Percentiles rank a stretch among this genome's conserved stretches.
These are phyloP conservation scores for Cryptocephalus primarius DNA, from an alignment of 2,888 invertebrate species.

Conservation along the genomic window DNA sequence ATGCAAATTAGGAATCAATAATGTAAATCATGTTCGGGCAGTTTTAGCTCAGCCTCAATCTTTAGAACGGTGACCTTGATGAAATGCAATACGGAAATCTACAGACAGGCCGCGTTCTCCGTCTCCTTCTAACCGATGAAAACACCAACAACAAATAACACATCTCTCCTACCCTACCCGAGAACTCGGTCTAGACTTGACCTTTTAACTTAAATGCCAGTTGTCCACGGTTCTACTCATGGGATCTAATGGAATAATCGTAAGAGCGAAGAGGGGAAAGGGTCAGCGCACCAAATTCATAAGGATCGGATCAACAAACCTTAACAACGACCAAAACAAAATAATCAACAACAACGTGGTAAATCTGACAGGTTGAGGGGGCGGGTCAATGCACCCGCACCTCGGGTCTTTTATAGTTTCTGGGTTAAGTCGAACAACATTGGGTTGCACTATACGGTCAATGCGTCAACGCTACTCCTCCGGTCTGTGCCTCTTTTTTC, in stretches of 20 bases:
- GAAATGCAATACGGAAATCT: constrained; percentile 31
- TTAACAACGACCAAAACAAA: constrained; percentile 10
- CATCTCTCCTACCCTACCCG: background rate
- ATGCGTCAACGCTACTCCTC: constrained; percentile 3
- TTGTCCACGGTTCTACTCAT: constrained; percentile 29
- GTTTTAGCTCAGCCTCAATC: constrained; percentile 7
- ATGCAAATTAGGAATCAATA: too few relatives aligned
- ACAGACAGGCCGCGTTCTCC: background rate
- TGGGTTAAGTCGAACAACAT: constrained; percentile 23
- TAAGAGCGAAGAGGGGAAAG: constrained; percentile 7
- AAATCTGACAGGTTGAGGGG: background rate
- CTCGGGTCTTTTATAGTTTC: constrained; percentile 7
- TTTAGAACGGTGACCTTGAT: constrained; percentile 33
- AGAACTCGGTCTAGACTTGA: constrained; percentile 19
- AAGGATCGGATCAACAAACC: constrained; percentile 15
- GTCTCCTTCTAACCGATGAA: background rate
- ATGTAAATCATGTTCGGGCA: too few relatives aligned
- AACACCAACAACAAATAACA: constrained; percentile 11
- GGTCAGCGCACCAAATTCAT: constrained; percentile 11
- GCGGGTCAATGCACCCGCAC: constrained; percentile 19
- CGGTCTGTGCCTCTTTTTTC: constrained; percentile 1
- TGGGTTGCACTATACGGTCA: constrained; percentile 4
- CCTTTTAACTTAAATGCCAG: constrained; percentile 32
- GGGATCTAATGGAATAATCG: constrained; percentile 9
- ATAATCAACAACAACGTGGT: constrained; percentile 4